Percentiles rank a stretch among this genome's conserved stretches.
Conservation (phyloP, 2,113 vertebrate genomes). For the Cnemophilus loriae region DNA sequence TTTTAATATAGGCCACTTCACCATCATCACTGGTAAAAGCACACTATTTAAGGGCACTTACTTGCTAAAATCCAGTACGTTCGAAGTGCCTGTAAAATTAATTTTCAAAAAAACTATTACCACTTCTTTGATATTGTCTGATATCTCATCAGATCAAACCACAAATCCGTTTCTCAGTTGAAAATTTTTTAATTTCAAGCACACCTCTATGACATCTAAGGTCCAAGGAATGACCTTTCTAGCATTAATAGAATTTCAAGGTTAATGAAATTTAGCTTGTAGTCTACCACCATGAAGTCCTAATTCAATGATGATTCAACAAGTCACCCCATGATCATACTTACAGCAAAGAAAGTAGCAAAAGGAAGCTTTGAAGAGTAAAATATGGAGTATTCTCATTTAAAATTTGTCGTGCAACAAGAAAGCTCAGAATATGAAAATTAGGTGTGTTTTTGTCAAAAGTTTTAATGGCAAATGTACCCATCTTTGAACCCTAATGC, state of each 20-base stretch:
- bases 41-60: not conserved
- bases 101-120: not conserved
- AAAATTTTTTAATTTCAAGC: not conserved
- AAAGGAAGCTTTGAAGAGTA: not conserved
- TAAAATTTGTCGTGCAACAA: not conserved
- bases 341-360: not conserved
- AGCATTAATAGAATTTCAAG: not conserved
- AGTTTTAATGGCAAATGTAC: not conserved
- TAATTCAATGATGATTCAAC: not conserved
- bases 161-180: not conserved
- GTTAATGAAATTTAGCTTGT: not conserved
- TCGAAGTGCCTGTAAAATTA: not conserved
- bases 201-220: not conserved
- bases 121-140: not conserved
- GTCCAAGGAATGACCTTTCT: not conserved
- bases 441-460: not conserved
- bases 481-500: not conserved
- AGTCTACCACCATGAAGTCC: not conserved
- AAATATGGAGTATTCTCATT: not conserved
- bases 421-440: not conserved
- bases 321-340: not conserved
- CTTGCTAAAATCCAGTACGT: not conserved
- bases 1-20: not conserved
- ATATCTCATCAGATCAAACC: not conserved
- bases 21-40: not conserved